These are phyloP conservation scores for Gracilinanus agilis DNA, from an alignment of 2,113 vertebrate species.

Conservation along the genomic window DNA sequence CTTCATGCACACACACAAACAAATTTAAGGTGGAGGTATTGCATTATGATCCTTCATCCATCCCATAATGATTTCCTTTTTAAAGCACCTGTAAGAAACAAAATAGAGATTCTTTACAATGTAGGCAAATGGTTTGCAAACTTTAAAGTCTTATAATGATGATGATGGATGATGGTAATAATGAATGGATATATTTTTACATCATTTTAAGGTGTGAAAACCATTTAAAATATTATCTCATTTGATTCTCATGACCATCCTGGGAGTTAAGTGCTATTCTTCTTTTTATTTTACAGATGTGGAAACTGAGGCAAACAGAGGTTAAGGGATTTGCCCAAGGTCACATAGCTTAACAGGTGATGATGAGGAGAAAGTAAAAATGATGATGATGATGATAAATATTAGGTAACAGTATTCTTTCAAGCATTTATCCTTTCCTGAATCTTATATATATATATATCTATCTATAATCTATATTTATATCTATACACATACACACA, in stretches of 20 bases:
- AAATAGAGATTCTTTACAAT: background rate
- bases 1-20: slow-evolving; percentile 76
- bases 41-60: slow-evolving; percentile 87
- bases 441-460: too few relatives aligned
- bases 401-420: too few relatives aligned
- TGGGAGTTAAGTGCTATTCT: background rate
- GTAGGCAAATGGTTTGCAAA: background rate
- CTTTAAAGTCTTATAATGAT: background rate
- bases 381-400: too few relatives aligned
- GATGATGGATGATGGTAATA: background rate
- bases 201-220: background rate
- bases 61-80: slow-evolving; percentile 78
- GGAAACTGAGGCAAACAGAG: background rate
- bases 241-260: background rate
- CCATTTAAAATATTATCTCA: background rate
- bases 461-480: too few relatives aligned
- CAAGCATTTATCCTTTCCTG: too few relatives aligned
- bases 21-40: slow-evolving; percentile 89
- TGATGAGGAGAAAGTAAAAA: too few relatives aligned
- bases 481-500: too few relatives aligned
- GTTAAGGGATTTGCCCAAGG: background rate
- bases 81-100: slow-evolving; percentile 81
- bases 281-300: background rate
- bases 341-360: too few relatives aligned
- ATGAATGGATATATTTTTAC: background rate